These are phyloP conservation scores for Podocnemis expansa DNA, from an alignment of 2,113 vertebrate genomes.

Conservation along the genomic window DNA sequence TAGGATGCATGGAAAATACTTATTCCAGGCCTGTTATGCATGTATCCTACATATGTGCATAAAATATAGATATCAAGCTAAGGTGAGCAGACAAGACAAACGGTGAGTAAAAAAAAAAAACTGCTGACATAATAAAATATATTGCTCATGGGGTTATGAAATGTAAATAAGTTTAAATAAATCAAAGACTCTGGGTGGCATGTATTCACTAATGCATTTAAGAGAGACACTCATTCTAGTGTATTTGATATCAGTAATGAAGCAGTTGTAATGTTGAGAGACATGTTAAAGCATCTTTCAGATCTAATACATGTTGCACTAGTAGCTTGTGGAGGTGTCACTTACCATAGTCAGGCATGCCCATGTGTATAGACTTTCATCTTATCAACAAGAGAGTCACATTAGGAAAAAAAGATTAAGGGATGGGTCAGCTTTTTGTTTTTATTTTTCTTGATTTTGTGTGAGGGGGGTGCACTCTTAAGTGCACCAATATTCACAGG, in stretches of 20 bases:
- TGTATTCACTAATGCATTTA: constrained; percentile 64
- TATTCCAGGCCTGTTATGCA: constrained; percentile 44
- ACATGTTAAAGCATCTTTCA: constrained; percentile 72
- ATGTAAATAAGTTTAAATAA: constrained; percentile 72
- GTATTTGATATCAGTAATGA: constrained; percentile 57
- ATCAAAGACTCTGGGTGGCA: constrained; percentile 61
- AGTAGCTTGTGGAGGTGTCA: constrained; percentile 54
- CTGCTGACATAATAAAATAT: constrained; percentile 68
- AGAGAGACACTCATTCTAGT: constrained; percentile 55
- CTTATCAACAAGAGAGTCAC: not conserved
- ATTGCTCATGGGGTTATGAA: constrained; percentile 51
- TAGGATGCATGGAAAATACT: constrained; percentile 33
- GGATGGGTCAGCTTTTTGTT: not conserved
- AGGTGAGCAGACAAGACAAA: constrained; percentile 65
- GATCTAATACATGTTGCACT: constrained; percentile 49
- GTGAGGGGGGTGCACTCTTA: too few species aligned
- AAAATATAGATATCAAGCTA: constrained; percentile 63
- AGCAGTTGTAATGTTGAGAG: constrained; percentile 56
- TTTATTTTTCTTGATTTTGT: not conserved
- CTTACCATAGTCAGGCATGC: not conserved
- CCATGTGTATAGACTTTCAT: not conserved
- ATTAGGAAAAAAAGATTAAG: not conserved
- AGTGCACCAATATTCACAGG: not conserved
- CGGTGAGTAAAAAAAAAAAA: constrained; percentile 66
- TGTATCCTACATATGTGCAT: constrained; percentile 56